Percentiles rank a stretch among this genome's conserved stretches.
These are phyloP conservation scores for Drosophila rufa DNA, from an alignment of 1,140 invertebrate species.

Conservation along the genomic window DNA sequence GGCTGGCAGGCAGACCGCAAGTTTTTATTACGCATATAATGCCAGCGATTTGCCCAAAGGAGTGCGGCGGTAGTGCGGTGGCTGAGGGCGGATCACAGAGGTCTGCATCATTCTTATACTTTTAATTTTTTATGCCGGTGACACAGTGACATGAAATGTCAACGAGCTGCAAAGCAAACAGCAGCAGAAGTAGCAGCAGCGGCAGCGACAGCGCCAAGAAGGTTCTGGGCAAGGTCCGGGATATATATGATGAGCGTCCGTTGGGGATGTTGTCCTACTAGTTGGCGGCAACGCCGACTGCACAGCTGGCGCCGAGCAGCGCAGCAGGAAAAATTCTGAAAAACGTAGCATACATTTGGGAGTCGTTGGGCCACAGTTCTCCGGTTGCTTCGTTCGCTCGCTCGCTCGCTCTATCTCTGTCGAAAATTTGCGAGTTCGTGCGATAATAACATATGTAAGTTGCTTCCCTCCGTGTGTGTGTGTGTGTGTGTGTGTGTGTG, in stretches of 20 bases:
- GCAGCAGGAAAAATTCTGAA: slow-evolving; percentile 65
- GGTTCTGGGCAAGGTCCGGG: slow-evolving; percentile 49
- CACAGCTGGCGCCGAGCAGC: slow-evolving; percentile 23
- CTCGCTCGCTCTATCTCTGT: slow-evolving; percentile 43
- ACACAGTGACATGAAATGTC: slow-evolving; percentile 82
- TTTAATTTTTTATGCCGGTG: slow-evolving; percentile 81
- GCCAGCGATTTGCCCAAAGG: slow-evolving; percentile 65
- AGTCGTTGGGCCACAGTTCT: slow-evolving; percentile 54
- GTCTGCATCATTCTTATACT: slow-evolving; percentile 77
- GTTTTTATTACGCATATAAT: slow-evolving; percentile 83
- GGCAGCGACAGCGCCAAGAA: slow-evolving; percentile 9
- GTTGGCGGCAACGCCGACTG: slow-evolving; percentile 24
- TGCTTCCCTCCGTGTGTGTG: slow-evolving; percentile 41
- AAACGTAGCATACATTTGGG: slow-evolving; percentile 80
- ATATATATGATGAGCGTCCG: slow-evolving; percentile 76
- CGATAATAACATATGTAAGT: slow-evolving; percentile 82
- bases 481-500: slow-evolving; percentile 10
- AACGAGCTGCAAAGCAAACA: slow-evolving; percentile 80
- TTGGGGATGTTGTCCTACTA: slow-evolving; percentile 56
- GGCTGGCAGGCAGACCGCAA: slow-evolving; percentile 57
- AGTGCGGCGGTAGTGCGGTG: slow-evolving; percentile 2
- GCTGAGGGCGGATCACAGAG: slow-evolving; percentile 21
- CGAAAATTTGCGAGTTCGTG: slow-evolving; percentile 81
- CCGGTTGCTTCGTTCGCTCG: slow-evolving; percentile 1
- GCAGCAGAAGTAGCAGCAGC: slow-evolving; percentile 17